These are phyloP conservation scores for Prochilodus magdalenae DNA, from an alignment of 2,113 vertebrate species.

Conservation along the genomic window DNA sequence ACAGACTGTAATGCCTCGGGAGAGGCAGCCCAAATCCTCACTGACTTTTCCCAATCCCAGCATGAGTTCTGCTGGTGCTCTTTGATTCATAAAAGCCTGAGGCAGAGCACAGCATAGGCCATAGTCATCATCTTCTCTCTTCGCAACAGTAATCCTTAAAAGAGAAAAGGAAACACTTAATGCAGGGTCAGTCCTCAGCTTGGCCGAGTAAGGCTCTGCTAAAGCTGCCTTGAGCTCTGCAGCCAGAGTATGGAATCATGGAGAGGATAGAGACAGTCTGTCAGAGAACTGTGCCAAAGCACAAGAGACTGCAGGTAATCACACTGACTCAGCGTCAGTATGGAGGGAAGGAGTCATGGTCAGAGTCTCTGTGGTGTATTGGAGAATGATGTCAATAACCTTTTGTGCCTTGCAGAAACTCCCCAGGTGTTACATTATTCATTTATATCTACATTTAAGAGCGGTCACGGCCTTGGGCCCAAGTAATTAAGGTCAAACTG, in stretches of 20 bases:
- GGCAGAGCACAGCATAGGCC: conserved; percentile 20
- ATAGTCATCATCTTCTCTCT: conserved; percentile 35
- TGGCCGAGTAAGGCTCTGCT: conserved; percentile 33
- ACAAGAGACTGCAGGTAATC: conserved; percentile 59
- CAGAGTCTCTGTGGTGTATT: conserved; percentile 8
- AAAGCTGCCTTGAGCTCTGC: conserved; percentile 44
- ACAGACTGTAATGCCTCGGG: conserved; percentile 9
- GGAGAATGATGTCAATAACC: conserved; percentile 40
- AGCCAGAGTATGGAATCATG: conserved; percentile 20
- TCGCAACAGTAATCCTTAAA: conserved; percentile 54
- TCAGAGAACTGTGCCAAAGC: conserved; percentile 44
- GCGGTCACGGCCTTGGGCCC: conserved; percentile 40
- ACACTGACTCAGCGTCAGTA: conserved; percentile 44
- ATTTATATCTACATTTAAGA: conserved; percentile 65
- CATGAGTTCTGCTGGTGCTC: conserved; percentile 33
- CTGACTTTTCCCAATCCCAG: background rate
- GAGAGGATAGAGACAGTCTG: conserved; percentile 29
- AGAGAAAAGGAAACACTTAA: conserved; percentile 58
- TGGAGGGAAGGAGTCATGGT: conserved; percentile 45
- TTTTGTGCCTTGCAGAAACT: conserved; percentile 57
- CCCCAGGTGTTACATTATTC: conserved; percentile 52
- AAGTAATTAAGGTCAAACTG: conserved; percentile 11
- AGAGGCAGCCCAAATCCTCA: conserved; percentile 21
- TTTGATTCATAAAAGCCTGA: conserved; percentile 28
- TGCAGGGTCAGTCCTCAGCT: conserved; percentile 50